phyloP scores from a whole-genome alignment of 2,113 vertebrate species.

The Hylia prasina region DNA sequence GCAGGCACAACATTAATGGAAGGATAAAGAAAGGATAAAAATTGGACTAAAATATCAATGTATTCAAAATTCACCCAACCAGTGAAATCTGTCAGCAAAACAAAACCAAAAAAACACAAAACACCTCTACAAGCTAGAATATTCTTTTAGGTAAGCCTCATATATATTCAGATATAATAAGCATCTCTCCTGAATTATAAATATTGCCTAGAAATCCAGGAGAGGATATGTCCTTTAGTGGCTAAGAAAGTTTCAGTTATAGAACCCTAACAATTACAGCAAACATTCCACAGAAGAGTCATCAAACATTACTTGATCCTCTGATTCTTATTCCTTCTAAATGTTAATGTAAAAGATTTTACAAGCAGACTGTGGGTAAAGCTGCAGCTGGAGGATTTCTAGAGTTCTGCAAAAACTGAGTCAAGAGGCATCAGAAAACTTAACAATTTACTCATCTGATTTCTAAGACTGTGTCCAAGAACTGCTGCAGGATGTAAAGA shows the following conservation, averaged over 20 bases:
- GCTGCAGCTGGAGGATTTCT: not conserved
- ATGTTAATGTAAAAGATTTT: not conserved
- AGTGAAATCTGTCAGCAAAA: not conserved
- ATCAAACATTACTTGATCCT: not conserved
- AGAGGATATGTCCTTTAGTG: not conserved
- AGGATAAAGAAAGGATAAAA: not conserved
- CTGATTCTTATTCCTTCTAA: not conserved
- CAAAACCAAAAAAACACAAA: not conserved
- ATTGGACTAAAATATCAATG: not conserved
- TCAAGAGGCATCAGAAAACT: not conserved
- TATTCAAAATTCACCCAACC: not conserved
- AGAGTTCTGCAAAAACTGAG: not conserved
- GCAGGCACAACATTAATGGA: not conserved
- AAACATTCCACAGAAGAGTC: not conserved
- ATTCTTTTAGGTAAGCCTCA: not conserved
- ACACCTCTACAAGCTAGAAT: not conserved
- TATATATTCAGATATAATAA: not conserved
- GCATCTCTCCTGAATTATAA: not conserved
- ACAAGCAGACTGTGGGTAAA: not conserved
- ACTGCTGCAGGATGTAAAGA: not conserved
- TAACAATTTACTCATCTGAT: not conserved
- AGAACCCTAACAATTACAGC: not conserved
- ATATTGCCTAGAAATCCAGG: not conserved
- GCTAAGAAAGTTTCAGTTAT: not conserved
- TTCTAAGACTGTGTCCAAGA: not conserved